Evolutionary conservation across 2,113 vertebrate genomes (phyloP).

Genomic region (Vireo altiloquus): DNA sequence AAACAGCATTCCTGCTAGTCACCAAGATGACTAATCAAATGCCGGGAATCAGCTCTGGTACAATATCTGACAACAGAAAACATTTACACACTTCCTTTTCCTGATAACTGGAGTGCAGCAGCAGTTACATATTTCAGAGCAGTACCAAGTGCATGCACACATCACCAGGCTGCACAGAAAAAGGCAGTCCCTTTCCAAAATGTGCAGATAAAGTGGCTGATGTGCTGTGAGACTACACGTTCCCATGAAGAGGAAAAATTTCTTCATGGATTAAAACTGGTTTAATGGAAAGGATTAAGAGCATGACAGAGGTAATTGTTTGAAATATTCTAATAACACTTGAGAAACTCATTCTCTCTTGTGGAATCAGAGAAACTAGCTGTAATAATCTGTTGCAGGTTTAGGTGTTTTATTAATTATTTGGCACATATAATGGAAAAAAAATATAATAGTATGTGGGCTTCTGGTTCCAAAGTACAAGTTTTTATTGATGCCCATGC

Average conservation of each 20-base stretch:
- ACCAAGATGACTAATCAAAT: background rate
- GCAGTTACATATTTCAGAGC: background rate
- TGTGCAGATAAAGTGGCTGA: background rate
- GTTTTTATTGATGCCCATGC: background rate
- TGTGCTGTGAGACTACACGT: background rate
- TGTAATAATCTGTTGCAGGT: background rate
- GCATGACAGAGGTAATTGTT: background rate
- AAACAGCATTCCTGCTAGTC: background rate
- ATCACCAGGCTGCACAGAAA: background rate
- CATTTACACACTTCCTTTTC: background rate
- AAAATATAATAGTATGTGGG: background rate
- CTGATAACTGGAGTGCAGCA: background rate
- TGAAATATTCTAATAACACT: background rate
- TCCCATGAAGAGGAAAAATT: accelerated
- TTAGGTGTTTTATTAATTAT: background rate
- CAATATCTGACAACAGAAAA: background rate
- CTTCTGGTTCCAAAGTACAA: background rate
- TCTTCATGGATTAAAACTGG: background rate
- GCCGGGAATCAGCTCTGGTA: background rate
- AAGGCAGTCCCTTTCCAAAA: background rate
- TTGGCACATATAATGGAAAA: background rate
- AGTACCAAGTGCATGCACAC: background rate
- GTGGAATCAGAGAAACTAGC: background rate
- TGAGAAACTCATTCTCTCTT: background rate
- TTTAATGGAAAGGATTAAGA: background rate